phyloP scores from a whole-genome alignment of 1,140 invertebrate genomes.

The Piezodorus guildinii region DNA sequence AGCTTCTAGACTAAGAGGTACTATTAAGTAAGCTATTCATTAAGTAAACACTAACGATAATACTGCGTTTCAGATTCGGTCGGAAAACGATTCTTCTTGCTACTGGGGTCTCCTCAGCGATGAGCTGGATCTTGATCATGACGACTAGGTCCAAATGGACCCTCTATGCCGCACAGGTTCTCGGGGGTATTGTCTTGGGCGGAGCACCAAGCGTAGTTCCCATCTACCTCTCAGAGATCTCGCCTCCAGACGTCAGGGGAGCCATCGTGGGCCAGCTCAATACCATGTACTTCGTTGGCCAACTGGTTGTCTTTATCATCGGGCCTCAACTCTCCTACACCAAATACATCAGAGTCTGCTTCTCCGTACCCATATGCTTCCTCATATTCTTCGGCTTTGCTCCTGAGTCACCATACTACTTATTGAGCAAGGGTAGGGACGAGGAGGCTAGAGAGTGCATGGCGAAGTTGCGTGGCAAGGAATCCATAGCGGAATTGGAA shows the following conservation, averaged over 20 bases:
- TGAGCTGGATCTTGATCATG: background rate
- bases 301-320: background rate
- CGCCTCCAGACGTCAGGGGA: background rate
- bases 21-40: too few species aligned
- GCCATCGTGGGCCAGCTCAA: background rate
- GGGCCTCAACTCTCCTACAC: background rate
- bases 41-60: too few species aligned
- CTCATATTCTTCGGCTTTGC: background rate
- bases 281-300: background rate
- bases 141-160: background rate
- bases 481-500: too few species aligned
- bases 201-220: background rate
- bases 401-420: background rate
- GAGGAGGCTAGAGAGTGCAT: background rate
- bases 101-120: too few species aligned
- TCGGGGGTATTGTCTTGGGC: background rate
- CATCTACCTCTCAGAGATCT: background rate
- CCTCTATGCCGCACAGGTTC: background rate
- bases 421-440: background rate
- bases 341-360: background rate
- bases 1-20: too few species aligned
- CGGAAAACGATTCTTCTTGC: too few species aligned
- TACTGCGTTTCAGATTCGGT: too few species aligned
- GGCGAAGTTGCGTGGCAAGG: background rate
- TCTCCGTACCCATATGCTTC: background rate